phyloP scores from a whole-genome alignment of 2,113 vertebrate species.

The Oxyura jamaicensis region DNA sequence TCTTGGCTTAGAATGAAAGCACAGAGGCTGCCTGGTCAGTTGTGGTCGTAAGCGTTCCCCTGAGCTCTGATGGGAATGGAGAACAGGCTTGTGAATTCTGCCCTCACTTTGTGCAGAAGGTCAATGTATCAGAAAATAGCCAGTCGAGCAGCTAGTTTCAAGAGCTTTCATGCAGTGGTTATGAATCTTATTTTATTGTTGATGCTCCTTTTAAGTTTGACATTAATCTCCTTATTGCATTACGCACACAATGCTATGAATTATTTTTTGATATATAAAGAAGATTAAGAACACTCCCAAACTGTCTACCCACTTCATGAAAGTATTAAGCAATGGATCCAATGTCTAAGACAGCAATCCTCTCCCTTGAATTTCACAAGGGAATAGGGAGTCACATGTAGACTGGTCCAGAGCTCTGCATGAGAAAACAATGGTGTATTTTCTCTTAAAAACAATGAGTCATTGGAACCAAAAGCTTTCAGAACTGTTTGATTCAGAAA shows the following conservation, averaged over 20 bases:
- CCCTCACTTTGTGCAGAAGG: not conserved
- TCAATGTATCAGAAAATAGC: slow-evolving; percentile 45
- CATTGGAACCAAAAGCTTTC: not conserved
- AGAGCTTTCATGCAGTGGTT: not conserved
- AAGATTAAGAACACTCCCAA: not conserved
- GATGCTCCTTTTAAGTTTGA: not conserved
- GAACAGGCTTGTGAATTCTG: slow-evolving; percentile 11
- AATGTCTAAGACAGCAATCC: not conserved
- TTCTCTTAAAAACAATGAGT: slow-evolving; percentile 30
- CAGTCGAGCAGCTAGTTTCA: not conserved
- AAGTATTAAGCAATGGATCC: not conserved
- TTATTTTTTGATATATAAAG: not conserved
- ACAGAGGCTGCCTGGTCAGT: not conserved
- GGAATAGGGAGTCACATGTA: not conserved
- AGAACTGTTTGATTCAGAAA: slow-evolving; percentile 4
- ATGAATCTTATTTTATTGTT: not conserved
- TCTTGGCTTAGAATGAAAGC: slow-evolving; percentile 52
- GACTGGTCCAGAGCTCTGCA: not conserved
- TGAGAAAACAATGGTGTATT: slow-evolving; percentile 13
- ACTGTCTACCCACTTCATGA: not conserved
- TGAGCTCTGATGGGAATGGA: slow-evolving; percentile 22
- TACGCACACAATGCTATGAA: not conserved
- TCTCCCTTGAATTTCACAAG: not conserved
- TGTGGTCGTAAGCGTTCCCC: slow-evolving; percentile 4
- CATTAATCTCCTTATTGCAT: not conserved